These are phyloP conservation scores for Glaucidium brasilianum DNA, from an alignment of 2,113 vertebrate genomes.

Conservation along the genomic window DNA sequence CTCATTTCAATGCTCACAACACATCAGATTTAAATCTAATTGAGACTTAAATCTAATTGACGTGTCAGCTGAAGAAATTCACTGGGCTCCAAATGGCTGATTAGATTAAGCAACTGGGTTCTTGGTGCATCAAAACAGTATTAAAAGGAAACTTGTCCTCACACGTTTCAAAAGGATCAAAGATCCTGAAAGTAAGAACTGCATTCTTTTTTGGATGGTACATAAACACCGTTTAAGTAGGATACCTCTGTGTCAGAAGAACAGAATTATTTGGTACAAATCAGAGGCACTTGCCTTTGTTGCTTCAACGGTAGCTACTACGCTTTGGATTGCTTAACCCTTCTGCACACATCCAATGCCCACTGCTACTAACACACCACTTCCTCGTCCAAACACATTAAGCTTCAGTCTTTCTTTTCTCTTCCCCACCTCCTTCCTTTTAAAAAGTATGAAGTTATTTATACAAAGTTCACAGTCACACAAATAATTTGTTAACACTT, in stretches of 20 bases:
- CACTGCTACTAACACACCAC: not conserved
- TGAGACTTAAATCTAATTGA: not conserved
- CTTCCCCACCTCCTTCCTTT: not conserved
- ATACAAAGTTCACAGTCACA: not conserved
- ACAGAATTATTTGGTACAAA: constrained; percentile 38
- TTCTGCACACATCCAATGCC: not conserved
- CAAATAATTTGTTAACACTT: not conserved
- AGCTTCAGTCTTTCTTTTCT: not conserved
- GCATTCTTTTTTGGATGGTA: not conserved
- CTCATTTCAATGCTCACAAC: not conserved
- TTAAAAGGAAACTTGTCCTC: not conserved
- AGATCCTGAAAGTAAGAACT: not conserved
- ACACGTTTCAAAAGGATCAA: not conserved
- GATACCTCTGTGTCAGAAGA: not conserved
- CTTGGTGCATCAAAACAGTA: not conserved
- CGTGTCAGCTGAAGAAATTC: not conserved
- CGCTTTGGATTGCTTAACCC: not conserved
- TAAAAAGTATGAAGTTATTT: not conserved
- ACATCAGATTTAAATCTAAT: not conserved
- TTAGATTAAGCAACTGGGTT: not conserved
- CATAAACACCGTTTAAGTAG: not conserved
- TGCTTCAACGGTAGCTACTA: constrained; percentile 34
- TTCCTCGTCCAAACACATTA: not conserved
- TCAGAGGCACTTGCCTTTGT: constrained; percentile 52
- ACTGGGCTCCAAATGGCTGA: not conserved